Evolutionary conservation across 2,888 invertebrate species (phyloP), one percentile per base, ranked within the genome.

Genomic region (Troilus luridus): DNA sequence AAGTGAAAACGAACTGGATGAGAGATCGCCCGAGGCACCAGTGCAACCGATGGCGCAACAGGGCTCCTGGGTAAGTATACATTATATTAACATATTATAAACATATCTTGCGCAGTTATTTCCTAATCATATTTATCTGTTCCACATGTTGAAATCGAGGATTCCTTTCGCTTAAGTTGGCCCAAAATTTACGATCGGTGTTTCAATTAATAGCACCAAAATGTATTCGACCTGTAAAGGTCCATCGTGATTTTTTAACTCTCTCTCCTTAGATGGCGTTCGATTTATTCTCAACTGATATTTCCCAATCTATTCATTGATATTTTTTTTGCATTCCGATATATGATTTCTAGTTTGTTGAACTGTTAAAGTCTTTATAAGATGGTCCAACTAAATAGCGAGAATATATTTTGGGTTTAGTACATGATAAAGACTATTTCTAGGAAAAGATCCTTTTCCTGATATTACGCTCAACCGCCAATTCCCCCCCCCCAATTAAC

Each of bases 1-100:
- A 81, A 81, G 81, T 54, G 81, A 81, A 81, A 81, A 81, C 81
- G 81, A 41, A 81, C 41, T 81, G 54, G 54, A 54, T 81, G 81
- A 54, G 81, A 19, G 81, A 81, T 54, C 54, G 81, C 81, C 54
- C 11, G 0, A 54, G 81, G 81, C 54, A 54, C 3, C 81, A 8
- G 81, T 81, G 54, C 81, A 81, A 81, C 54, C 81, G 0, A 6
- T 81, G 81, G 81, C 81, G 81, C 10, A 81, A 81, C 81, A 8
- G 54, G 81, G 81, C 81, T 81, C 81, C 81, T 21, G 21, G 21
- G 81, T 81, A 81, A 67, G 67, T 81, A 81, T 81, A 81, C 54
- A 81, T 81, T 81, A 81, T 21, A 81, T 14, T 24, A 67, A 24
- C 67, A 67, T 67, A 67, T 67, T 24, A 67, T 67, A 67, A 67